phyloP scores from a whole-genome alignment of 1,140 invertebrate genomes.

The Pygmarrhopalites habei region DNA sequence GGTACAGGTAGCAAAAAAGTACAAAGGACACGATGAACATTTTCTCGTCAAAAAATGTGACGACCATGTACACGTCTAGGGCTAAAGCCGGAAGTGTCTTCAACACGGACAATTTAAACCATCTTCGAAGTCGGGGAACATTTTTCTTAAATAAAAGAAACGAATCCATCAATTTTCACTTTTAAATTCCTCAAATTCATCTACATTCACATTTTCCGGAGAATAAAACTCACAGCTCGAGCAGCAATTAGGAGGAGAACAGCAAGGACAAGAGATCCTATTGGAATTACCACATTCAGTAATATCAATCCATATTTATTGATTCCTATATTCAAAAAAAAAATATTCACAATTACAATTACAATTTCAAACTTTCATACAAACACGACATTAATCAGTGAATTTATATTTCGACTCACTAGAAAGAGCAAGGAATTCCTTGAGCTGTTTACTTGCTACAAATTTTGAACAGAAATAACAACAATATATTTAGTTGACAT shows the following conservation, averaged over 20 bases:
- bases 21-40: slow-evolving; percentile 11
- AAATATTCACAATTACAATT: too few species aligned
- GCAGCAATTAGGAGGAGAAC: too few species aligned
- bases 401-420: too few species aligned
- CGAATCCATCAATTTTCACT: not conserved
- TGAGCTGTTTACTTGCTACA: too few species aligned
- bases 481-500: too few species aligned
- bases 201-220: not conserved
- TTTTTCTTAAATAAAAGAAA: slow-evolving; percentile 2
- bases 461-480: too few species aligned
- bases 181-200: not conserved
- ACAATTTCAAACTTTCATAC: too few species aligned
- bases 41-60: slow-evolving; percentile 6
- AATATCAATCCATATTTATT: not conserved
- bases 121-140: not conserved
- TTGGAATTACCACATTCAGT: not conserved
- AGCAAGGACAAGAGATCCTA: not conserved
- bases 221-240: not conserved
- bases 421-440: too few species aligned
- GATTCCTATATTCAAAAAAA: not conserved
- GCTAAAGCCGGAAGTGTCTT: slow-evolving; percentile 5
- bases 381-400: too few species aligned
- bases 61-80: not conserved
- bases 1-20: slow-evolving; percentile 21
- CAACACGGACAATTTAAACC: not conserved